Percentiles rank a stretch among this genome's conserved stretches.
Conservation (phyloP, 2,113 vertebrate species). For the Halcyon malimbica region DNA sequence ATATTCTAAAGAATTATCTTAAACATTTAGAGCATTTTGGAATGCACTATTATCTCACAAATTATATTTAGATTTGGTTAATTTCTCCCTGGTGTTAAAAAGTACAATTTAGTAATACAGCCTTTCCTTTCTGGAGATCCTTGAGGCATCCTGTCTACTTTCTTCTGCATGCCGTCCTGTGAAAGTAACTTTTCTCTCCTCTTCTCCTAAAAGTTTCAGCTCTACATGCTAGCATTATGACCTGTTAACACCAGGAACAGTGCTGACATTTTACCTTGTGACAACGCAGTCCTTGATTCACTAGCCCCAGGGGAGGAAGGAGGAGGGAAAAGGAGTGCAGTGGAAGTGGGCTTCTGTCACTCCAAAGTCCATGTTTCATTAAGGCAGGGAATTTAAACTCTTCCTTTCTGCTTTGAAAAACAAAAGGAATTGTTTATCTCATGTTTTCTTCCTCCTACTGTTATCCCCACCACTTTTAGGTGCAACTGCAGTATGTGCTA, state of each 20-base stretch:
- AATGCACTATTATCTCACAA: not conserved
- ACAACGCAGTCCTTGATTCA: not conserved
- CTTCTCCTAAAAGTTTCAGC: not conserved
- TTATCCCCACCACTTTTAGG: not conserved
- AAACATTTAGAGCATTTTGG: not conserved
- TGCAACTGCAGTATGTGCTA: not conserved
- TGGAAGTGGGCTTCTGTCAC: not conserved
- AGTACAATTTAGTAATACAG: not conserved
- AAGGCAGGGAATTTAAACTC: not conserved
- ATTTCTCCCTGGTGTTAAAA: not conserved
- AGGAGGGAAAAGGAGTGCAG: accelerated
- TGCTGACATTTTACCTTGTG: not conserved
- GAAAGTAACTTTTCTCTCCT: not conserved
- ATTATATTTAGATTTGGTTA: not conserved
- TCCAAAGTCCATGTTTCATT: not conserved
- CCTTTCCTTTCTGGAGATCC: not conserved
- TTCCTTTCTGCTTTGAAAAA: not conserved
- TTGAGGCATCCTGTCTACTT: accelerated
- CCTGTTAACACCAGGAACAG: not conserved
- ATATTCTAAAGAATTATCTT: not conserved
- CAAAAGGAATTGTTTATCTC: not conserved
- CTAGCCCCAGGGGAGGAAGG: not conserved
- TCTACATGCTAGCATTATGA: not conserved
- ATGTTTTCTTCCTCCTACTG: not conserved
- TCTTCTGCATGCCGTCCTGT: not conserved